Conservation (phyloP, 30 jellyfish, hydroid and myxozoan genomes). For the Aurelia sp. region DNA sequence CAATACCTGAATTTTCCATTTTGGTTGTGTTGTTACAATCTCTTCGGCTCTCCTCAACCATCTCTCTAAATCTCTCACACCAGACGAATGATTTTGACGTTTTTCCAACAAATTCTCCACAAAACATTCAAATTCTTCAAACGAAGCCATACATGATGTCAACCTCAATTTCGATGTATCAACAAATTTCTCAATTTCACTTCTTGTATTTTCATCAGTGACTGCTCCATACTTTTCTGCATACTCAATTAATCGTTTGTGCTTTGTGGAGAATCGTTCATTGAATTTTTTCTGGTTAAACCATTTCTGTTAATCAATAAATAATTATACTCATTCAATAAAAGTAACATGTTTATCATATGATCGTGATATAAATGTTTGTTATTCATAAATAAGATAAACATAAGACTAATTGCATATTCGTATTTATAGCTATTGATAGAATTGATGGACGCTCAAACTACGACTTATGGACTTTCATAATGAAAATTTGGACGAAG, state of each 20-base stretch:
- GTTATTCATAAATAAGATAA: too few relatives aligned
- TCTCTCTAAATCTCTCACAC: conserved; percentile 19
- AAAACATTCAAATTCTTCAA: conserved; percentile 18
- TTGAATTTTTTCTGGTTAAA: conserved; percentile 62
- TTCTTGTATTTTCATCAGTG: conserved; percentile 4
- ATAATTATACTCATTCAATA: neutral
- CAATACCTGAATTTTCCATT: conserved; percentile 71
- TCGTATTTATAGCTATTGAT: too few relatives aligned
- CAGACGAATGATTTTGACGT: conserved; percentile 10
- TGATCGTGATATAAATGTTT: neutral
- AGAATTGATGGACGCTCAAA: too few relatives aligned
- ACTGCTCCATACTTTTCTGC: conserved; percentile 25
- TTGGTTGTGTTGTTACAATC: conserved; percentile 50
- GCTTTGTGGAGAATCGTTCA: conserved; percentile 60
- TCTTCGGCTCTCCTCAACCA: conserved; percentile 79
- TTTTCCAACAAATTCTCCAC: conserved; percentile 10
- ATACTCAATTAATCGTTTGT: conserved; percentile 30
- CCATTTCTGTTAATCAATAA: conserved; percentile 71
- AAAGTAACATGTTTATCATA: neutral
- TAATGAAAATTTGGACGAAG: too few relatives aligned
- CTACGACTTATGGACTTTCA: too few relatives aligned
- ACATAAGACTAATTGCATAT: too few relatives aligned
- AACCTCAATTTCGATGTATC: conserved; percentile 23
- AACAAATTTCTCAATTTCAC: conserved; percentile 15
- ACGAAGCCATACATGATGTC: conserved; percentile 28